Evolutionary conservation across 1,140 invertebrate genomes (phyloP), one percentile per base, ranked within the genome.

Genomic region (Drosophila tani): DNA sequence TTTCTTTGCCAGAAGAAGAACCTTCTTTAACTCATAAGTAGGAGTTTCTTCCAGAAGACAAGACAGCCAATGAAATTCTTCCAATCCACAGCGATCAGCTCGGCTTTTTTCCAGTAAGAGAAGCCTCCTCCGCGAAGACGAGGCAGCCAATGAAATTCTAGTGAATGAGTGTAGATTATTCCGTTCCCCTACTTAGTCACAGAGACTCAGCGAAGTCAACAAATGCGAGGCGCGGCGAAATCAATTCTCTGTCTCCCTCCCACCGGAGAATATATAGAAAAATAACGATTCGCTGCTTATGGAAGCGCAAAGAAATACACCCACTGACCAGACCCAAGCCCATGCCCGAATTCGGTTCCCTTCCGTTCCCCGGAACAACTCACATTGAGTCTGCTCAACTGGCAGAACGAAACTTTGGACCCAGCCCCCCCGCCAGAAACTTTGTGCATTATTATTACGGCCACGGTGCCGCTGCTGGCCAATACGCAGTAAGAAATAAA

Each of bases 221-320:
- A 87, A 87, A 84, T 88, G 76, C 84, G 59, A 81, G 79, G 63
- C 81, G 84, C 84, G 85, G 84, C 84, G 84, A 88, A 88, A 84
- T 90, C 77, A 63, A 70, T 70, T 80, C 32, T 64, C 57, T 53
- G 43, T 50, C 66, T 50, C 65, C 27, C 32, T 58, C 53, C 29
- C 6, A 21, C 41, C 56, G 29, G 66, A 57, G 66, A 71, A 51
- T 55, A 51, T 55, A 70, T 62, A 45, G 59, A 46, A 65, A 75
- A 75, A 58, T 45, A 57, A 45, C 73, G 71, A 69, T 86, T 82
- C 79, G 79, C 79, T 88, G 84, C 84, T 88, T 88, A 90, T 47
- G 86, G 63, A 90, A 88, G 85, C 85, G 85, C 85, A 90, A 88
- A 88, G 85, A 88, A 88, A 85, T 90, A 85, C 85, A 74, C 81